Evolutionary conservation across 2,797 vertebrate genomes (phyloP), one percentile per base, ranked within the genome.

Genomic region (Phrynocephalus guinanensis): DNA sequence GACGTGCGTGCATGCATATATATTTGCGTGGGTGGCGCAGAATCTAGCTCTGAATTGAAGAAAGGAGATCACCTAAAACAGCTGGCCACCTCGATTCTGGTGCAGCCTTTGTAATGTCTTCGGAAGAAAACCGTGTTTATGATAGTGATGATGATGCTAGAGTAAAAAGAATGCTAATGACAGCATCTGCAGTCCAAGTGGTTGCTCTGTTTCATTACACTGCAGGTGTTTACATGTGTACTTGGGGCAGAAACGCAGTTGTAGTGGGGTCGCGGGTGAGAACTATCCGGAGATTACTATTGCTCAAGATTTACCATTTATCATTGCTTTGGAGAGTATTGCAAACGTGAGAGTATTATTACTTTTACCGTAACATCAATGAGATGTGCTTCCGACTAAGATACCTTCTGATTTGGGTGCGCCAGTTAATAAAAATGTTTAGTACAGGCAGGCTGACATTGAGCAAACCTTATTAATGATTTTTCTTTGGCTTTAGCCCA

Each of bases 71-170:
- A 44, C 93, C 84, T 79, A 90, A 94, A 94, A 95, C 92, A 92
- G 92, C 83, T 95, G 95, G 94, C 89, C 90, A 90, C 91, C 86
- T 92, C 90, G 85, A 88, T 78, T n/a, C 94, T 97, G 96, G 95
- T 97, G 96, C 87, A 52, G 13, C 75, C 52, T 33, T 67, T 30
- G 33, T 71, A 52, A 30, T 56, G 63, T n/a, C 66, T 16, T 63
- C 38, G 1, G 60, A 79, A 38, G 52, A n/a, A 67, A 44, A 56
- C 79, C 13, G 22, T 56, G 30, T 52, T 56, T 9, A 9, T 18
- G 20, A 56, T 71, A 56, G 22, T 44, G 24, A 63, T 26, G 13
- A 15, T 44, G 24, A 63, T 26, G 13, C 0, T n/a, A 63, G 28
- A n/a, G 9, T 20, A 24, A 24, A 1, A 38, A 7, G 11, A 24